Conservation (phyloP, 2,113 vertebrate genomes). For the Pagrus major region DNA sequence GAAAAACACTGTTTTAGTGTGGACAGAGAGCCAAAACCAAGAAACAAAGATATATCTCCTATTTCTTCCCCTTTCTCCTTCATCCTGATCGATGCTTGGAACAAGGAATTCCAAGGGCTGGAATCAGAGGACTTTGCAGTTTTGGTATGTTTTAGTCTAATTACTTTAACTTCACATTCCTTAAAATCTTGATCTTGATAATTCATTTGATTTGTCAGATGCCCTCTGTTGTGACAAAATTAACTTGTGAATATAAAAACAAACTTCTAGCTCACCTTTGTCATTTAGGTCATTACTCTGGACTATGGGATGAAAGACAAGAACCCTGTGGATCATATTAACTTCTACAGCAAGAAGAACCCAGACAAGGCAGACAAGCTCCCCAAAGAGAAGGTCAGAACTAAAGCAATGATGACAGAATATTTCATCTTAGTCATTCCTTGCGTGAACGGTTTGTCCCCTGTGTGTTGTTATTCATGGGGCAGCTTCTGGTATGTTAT, state of each 20-base stretch:
- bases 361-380: constrained; percentile 67
- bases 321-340: constrained; percentile 86
- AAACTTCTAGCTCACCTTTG: not conserved
- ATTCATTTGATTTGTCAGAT: not conserved
- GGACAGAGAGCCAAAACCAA: not conserved
- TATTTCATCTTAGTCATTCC: not conserved
- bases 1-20: too few relatives aligned
- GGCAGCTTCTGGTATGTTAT: not conserved
- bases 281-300: constrained; percentile 83
- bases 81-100: accelerated
- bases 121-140: constrained; percentile 87
- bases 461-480: not conserved
- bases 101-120: not conserved
- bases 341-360: constrained; percentile 87
- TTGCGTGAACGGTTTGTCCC: not conserved
- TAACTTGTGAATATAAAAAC: not conserved
- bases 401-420: not conserved
- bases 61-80: not conserved
- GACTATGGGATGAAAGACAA: constrained; percentile 90
- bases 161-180: too few relatives aligned
- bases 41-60: not conserved
- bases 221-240: not conserved
- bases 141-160: constrained; percentile 78
- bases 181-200: too few relatives aligned
- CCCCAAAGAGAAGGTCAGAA: constrained; percentile 84